These are phyloP conservation scores for Martes martes DNA, from an alignment of 2,113 vertebrate species.

Conservation along the genomic window DNA sequence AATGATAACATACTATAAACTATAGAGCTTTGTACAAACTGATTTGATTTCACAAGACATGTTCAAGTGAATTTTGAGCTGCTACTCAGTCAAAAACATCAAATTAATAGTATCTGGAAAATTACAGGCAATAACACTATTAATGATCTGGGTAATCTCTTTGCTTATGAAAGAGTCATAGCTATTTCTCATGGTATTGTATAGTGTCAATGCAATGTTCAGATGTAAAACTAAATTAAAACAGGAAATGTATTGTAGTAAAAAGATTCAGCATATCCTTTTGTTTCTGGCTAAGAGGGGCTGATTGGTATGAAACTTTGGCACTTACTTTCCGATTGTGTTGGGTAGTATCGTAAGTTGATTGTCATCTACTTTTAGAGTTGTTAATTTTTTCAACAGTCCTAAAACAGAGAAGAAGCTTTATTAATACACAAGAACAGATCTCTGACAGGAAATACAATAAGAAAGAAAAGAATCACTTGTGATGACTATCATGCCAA, in stretches of 20 bases:
- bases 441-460: not conserved
- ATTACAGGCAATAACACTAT: not conserved
- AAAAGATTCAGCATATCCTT: not conserved
- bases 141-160: not conserved
- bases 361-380: conserved; percentile 99
- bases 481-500: not conserved
- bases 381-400: conserved; percentile 97
- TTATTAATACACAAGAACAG: not conserved
- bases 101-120: conserved; percentile 20
- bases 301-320: not conserved
- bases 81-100: not conserved
- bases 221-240: conserved; percentile 38
- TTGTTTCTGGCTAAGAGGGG: not conserved
- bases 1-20: not conserved
- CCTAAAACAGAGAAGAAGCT: conserved; percentile 80
- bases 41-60: not conserved
- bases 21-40: conserved; percentile 1
- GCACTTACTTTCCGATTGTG: conserved; percentile 96
- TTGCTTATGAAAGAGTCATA: conserved; percentile 2
- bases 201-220: not conserved
- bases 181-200: conserved; percentile 13
- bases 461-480: not conserved
- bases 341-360: conserved; percentile 97
- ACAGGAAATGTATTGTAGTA: not conserved
- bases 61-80: conserved; percentile 19